Percentiles rank a stretch among this genome's conserved stretches.
Evolutionary conservation across 2,888 invertebrate species (phyloP).

Genomic region (Gerris lacustris): DNA sequence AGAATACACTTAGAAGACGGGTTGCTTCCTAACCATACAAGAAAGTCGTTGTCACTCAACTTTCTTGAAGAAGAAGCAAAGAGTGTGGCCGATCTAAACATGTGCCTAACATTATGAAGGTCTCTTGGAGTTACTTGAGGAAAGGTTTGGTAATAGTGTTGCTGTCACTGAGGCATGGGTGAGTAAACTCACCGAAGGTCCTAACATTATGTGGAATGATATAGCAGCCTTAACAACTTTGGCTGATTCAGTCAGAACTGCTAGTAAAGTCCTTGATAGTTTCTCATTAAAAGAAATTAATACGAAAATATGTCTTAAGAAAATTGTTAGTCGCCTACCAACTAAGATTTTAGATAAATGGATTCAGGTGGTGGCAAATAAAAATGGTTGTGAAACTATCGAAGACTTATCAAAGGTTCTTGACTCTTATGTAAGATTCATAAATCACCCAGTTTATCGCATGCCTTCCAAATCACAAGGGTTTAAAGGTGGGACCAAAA

Average conservation of each 20-base stretch:
- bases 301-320: neutral
- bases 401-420: neutral
- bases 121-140: neutral
- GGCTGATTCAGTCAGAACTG: neutral
- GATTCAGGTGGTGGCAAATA: neutral
- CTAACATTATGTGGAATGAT: neutral
- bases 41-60: neutral
- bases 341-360: neutral
- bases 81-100: neutral
- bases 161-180: neutral
- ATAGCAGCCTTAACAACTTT: neutral
- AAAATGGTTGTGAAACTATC: neutral
- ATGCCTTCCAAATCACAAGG: too few relatives aligned
- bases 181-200: neutral
- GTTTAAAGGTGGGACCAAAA: too few relatives aligned
- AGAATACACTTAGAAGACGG: neutral
- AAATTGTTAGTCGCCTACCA: neutral
- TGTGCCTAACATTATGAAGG: neutral
- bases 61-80: neutral
- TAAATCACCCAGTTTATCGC: neutral
- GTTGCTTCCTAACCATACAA: neutral
- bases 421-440: neutral
- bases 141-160: neutral
- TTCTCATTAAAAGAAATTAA: neutral
- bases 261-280: neutral